phyloP scores from a whole-genome alignment of 2,113 vertebrate genomes.

The Gavialis gangeticus region DNA sequence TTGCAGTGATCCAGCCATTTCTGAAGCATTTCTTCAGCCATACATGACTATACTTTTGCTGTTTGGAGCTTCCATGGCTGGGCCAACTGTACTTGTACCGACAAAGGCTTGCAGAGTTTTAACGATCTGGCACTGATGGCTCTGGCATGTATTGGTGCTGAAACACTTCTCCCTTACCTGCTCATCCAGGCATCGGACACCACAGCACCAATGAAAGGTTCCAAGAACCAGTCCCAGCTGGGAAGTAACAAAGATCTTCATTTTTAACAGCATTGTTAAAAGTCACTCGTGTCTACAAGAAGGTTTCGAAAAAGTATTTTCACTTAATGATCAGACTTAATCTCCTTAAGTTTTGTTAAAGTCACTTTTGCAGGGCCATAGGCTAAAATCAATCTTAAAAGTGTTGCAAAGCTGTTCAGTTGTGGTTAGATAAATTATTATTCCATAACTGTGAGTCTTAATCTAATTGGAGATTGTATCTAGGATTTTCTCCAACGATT shows the following conservation, averaged over 20 bases:
- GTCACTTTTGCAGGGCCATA: slow-evolving; percentile 23
- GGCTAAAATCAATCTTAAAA: slow-evolving; percentile 63
- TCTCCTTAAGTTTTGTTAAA: slow-evolving; percentile 49
- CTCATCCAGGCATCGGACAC: background rate
- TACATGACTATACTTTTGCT: too few relatives aligned
- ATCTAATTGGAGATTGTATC: slow-evolving; percentile 62
- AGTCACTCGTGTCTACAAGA: background rate
- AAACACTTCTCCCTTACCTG: background rate
- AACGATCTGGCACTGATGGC: background rate
- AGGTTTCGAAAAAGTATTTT: background rate
- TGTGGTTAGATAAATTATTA: slow-evolving; percentile 56
- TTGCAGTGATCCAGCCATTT: too few relatives aligned
- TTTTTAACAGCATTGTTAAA: background rate
- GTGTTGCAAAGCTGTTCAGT: background rate
- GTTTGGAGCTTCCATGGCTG: background rate
- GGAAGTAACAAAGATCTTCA: background rate
- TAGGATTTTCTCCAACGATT: background rate
- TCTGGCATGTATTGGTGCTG: background rate
- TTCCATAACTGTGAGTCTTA: slow-evolving; percentile 57
- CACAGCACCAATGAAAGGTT: accelerated
- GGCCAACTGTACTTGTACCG: background rate
- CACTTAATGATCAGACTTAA: slow-evolving; percentile 50
- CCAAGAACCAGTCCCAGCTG: background rate
- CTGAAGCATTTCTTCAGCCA: too few relatives aligned
- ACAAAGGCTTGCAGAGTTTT: background rate